phyloP scores from a whole-genome alignment of 2,113 vertebrate genomes.

The Entomyzon cyanotis region DNA sequence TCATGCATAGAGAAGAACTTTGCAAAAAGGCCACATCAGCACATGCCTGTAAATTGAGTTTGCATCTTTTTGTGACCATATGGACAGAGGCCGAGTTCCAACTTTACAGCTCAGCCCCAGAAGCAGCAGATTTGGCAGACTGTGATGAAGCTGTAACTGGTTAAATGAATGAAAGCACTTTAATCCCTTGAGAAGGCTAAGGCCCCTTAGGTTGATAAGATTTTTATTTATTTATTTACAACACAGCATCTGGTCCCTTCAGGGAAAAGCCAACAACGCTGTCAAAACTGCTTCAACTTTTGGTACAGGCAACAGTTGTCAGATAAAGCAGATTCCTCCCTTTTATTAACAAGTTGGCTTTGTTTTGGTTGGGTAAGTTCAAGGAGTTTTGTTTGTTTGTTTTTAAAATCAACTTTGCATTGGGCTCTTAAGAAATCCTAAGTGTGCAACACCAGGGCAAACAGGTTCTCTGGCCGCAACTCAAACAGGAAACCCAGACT shows the following conservation, averaged over 20 bases:
- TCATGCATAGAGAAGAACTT: background rate
- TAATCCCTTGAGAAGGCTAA: conserved; percentile 60
- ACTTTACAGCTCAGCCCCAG: conserved; percentile 56
- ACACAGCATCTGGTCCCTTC: conserved; percentile 10
- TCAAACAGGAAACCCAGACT: conserved; percentile 15
- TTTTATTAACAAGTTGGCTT: background rate
- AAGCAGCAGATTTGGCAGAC: conserved; percentile 38
- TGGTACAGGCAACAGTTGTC: background rate
- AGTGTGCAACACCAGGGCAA: background rate
- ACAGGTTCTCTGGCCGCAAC: conserved; percentile 17
- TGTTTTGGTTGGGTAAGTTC: background rate
- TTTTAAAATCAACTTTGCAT: conserved; percentile 1
- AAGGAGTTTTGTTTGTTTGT: background rate
- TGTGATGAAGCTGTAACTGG: conserved; percentile 12
- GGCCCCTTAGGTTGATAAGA: conserved; percentile 40
- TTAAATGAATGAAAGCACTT: conserved; percentile 54
- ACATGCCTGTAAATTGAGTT: background rate
- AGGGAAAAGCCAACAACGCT: background rate
- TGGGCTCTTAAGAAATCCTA: background rate
- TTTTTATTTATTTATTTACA: conserved; percentile 40
- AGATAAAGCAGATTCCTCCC: background rate
- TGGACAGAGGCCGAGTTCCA: background rate
- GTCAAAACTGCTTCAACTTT: background rate
- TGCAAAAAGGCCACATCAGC: conserved; percentile 8
- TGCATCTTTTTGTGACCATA: conserved; percentile 17